These are phyloP conservation scores for Pyrocoelia pectoralis DNA, from an alignment of 2,888 invertebrate genomes.

Conservation along the genomic window DNA sequence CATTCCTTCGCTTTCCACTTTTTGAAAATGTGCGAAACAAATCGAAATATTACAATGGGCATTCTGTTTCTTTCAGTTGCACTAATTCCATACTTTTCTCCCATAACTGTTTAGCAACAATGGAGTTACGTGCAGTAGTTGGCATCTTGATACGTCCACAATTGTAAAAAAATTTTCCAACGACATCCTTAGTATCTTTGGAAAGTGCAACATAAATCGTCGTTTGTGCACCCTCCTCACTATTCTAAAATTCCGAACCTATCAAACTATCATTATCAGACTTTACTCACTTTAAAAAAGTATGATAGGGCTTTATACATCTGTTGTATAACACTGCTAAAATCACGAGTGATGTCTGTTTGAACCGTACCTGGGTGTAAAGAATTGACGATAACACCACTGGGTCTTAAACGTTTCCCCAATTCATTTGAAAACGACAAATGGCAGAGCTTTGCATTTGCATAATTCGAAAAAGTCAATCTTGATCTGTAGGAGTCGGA, in stretches of 20 bases:
- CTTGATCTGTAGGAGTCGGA: background rate
- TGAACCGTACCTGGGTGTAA: constrained; percentile 55
- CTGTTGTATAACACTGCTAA: background rate
- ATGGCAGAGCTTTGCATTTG: background rate
- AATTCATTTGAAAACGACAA: constrained; percentile 50
- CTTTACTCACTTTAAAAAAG: background rate
- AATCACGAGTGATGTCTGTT: constrained; percentile 45
- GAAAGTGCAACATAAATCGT: background rate
- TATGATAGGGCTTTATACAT: background rate
- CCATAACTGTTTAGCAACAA: constrained; percentile 80
- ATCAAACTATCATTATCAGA: no score
- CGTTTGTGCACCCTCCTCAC: constrained; percentile 53
- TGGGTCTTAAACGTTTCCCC: constrained; percentile 49
- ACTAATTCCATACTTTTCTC: constrained; percentile 59
- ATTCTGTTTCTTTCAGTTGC: constrained; percentile 41
- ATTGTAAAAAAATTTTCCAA: constrained; percentile 66
- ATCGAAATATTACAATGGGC: no score
- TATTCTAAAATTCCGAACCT: constrained; percentile 67
- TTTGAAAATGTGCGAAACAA: no score
- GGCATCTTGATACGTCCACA: constrained; percentile 61
- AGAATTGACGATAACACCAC: constrained; percentile 53
- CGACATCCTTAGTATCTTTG: background rate
- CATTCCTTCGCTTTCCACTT: no score
- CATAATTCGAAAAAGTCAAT: background rate
- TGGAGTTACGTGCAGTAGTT: constrained; percentile 34